Evolutionary conservation across 2,113 vertebrate species (phyloP).

Genomic region (Hydropotes inermis): DNA sequence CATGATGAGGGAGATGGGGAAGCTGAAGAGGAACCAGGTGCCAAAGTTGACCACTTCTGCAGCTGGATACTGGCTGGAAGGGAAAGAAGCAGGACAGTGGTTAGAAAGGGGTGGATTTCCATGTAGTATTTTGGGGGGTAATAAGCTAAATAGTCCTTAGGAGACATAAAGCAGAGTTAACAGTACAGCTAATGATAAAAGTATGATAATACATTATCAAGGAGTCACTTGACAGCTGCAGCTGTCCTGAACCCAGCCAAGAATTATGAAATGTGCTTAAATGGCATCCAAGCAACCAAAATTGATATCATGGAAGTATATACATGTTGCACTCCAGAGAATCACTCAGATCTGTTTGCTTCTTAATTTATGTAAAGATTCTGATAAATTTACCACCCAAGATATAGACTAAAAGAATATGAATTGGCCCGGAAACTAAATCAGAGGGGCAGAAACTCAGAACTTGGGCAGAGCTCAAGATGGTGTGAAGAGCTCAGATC

Average conservation of each 20-base stretch:
- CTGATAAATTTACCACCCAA: neutral
- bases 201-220: neutral
- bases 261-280: neutral
- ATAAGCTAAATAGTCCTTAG: neutral
- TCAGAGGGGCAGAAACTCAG: neutral
- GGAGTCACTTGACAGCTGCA: neutral
- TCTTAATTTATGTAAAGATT: neutral
- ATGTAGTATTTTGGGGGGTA: neutral
- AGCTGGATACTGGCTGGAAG: slow-evolving; percentile 92
- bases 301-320: neutral
- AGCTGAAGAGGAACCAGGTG: slow-evolving; percentile 98
- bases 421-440: neutral
- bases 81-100: neutral
- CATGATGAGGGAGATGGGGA: slow-evolving; percentile 96
- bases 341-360: neutral
- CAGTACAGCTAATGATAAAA: neutral
- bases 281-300: neutral
- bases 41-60: slow-evolving; percentile 97
- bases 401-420: neutral
- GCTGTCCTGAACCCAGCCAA: neutral
- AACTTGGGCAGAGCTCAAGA: neutral
- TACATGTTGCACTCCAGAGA: neutral
- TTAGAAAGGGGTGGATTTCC: neutral
- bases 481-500: neutral
- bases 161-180: neutral